phyloP scores from a whole-genome alignment of 2,888 invertebrate species.

The Drosophila subsilvestris region DNA sequence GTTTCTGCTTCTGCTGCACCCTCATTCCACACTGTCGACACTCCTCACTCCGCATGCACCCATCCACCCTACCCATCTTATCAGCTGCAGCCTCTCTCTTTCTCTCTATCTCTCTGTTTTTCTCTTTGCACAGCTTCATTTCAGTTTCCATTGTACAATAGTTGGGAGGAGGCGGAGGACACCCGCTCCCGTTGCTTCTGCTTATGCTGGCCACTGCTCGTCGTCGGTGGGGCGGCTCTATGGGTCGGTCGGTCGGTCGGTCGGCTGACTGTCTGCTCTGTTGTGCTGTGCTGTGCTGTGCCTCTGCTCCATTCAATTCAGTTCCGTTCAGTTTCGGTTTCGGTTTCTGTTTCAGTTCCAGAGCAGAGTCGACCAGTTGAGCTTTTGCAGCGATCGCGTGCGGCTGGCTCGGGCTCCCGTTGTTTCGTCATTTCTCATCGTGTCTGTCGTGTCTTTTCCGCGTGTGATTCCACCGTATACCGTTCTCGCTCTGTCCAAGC shows the following conservation, averaged over 20 bases:
- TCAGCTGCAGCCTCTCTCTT: neutral
- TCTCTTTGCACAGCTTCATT: neutral
- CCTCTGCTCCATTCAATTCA: conserved; percentile 9
- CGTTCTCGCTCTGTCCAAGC: conserved; percentile 5
- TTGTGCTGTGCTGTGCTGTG: conserved; percentile 14
- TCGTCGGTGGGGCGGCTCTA: neutral
- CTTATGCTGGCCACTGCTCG: neutral
- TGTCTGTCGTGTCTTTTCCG: conserved; percentile 34
- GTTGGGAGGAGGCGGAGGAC: neutral
- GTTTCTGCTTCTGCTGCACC: neutral
- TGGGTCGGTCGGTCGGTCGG: neutral
- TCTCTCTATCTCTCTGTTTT: neutral
- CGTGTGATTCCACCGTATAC: conserved; percentile 22
- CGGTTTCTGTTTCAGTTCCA: conserved; percentile 48
- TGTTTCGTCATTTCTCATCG: conserved; percentile 25
- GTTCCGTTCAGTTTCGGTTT: conserved; percentile 35
- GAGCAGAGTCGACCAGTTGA: conserved; percentile 71
- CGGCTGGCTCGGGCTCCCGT: conserved; percentile 76
- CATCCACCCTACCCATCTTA: neutral
- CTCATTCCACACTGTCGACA: conserved; percentile 3
- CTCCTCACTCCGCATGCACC: neutral
- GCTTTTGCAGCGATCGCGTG: conserved; percentile 80
- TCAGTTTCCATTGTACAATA: neutral
- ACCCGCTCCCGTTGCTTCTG: neutral
- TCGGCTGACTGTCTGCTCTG: conserved; percentile 6